A percentile compares a stretch with the other conserved stretches of the same genome.
phyloP scores from a whole-genome alignment of 2,113 vertebrate genomes.

The Chloropsis cyanopogon region DNA sequence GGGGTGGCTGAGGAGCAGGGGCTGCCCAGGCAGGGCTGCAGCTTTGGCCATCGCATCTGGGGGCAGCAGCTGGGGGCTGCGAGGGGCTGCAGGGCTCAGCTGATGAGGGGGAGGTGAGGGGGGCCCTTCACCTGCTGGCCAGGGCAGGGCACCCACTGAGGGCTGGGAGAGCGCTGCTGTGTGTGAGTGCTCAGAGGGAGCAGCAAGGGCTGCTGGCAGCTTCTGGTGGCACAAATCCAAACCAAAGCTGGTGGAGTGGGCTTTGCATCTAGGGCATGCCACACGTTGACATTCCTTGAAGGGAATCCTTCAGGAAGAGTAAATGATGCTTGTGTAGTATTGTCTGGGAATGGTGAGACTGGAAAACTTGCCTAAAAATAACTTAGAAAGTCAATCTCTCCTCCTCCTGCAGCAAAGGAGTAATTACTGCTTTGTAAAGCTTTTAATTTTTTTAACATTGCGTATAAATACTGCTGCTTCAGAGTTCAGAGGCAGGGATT shows the following conservation, averaged over 20 bases:
- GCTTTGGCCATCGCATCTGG: background rate
- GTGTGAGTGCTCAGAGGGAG: accelerated
- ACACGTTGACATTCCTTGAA: background rate
- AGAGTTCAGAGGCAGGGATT: slow-evolving; percentile 69
- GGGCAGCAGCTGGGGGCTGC: background rate
- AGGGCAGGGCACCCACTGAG: accelerated
- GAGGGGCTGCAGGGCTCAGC: background rate
- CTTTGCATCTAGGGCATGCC: background rate
- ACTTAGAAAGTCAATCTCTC: background rate
- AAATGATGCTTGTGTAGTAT: background rate
- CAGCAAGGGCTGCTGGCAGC: background rate
- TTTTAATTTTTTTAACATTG: slow-evolving; percentile 32
- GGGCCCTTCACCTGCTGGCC: no score
- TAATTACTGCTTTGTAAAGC: slow-evolving; percentile 50
- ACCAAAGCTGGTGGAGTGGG: accelerated
- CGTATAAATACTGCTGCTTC: slow-evolving; percentile 49
- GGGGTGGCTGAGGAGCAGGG: background rate
- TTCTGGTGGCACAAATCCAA: accelerated
- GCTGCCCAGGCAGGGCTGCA: background rate
- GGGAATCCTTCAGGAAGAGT: background rate
- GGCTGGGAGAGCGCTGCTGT: no score
- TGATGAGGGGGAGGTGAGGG: background rate
- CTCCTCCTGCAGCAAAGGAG: background rate
- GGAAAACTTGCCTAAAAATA: slow-evolving; percentile 24
- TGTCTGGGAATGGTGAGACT: background rate